A percentile compares a stretch with the other conserved stretches of the same genome.
phyloP scores from a whole-genome alignment of 1,140 invertebrate species.

The Pogonomyrmex californicus region DNA sequence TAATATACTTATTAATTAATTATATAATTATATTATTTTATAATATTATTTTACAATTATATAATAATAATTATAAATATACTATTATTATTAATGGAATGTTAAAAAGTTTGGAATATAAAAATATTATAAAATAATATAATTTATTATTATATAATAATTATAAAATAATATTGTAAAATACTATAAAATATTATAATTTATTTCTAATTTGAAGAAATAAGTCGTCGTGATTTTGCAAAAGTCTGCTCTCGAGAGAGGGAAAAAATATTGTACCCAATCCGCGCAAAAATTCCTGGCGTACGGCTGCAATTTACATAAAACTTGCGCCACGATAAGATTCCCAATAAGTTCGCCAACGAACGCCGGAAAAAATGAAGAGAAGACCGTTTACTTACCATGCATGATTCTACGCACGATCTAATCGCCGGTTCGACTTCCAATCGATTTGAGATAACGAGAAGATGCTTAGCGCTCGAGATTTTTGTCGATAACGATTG shows the following conservation, averaged over 20 bases:
- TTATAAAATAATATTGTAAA: too few species aligned
- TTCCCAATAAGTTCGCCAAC: constrained; percentile 32
- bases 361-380: constrained; percentile 23
- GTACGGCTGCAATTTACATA: constrained; percentile 15
- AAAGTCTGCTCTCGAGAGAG: background rate
- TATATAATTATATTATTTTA: too few species aligned
- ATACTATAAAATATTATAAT: background rate
- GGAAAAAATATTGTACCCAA: constrained; percentile 45
- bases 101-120: too few species aligned
- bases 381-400: background rate
- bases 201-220: background rate
- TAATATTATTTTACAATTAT: too few species aligned
- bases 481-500: constrained; percentile 11
- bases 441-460: constrained; percentile 30
- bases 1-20: too few species aligned
- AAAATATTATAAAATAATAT: too few species aligned
- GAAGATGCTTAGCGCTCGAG: background rate
- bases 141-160: too few species aligned
- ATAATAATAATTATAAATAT: too few species aligned
- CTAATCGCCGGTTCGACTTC: constrained; percentile 1
- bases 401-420: background rate
- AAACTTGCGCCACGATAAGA: background rate
- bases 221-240: background rate
- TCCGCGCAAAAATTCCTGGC: background rate
- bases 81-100: too few species aligned